Evolutionary conservation across 2,113 vertebrate species (phyloP).

Genomic region (Anser cygnoides): DNA sequence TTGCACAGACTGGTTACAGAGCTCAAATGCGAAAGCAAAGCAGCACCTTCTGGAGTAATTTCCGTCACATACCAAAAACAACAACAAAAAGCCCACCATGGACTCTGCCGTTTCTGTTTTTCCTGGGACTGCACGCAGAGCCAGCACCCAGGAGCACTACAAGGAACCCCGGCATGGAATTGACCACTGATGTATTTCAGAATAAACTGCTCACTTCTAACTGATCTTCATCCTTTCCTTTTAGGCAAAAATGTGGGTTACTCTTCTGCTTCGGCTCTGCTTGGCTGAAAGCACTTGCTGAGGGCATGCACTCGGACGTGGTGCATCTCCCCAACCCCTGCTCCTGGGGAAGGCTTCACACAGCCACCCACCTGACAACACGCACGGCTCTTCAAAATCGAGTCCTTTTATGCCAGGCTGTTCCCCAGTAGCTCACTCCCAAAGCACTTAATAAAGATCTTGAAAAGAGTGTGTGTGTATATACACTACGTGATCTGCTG

Average conservation of each 20-base stretch:
- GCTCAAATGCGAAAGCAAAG: not conserved
- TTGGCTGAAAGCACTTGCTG: not conserved
- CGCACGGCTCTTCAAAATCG: not conserved
- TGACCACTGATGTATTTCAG: rapidly evolving
- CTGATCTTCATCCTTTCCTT: not conserved
- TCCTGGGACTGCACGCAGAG: rapidly evolving
- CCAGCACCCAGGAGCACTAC: not conserved
- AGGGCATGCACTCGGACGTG: rapidly evolving
- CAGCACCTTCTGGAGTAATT: not conserved
- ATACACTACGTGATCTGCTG: not conserved
- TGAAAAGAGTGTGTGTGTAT: not conserved
- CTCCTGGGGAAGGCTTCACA: not conserved
- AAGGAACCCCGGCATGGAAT: not conserved
- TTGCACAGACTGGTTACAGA: not conserved
- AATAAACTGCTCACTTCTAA: not conserved
- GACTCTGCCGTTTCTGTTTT: rapidly evolving
- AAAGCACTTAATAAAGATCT: not conserved
- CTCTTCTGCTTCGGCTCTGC: not conserved
- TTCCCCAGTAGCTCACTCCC: not conserved
- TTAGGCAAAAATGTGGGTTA: not conserved
- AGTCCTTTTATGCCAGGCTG: rapidly evolving
- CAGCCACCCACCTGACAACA: not conserved
- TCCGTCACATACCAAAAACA: not conserved
- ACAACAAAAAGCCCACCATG: rapidly evolving
- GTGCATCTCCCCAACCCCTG: too few species aligned